phyloP scores from a whole-genome alignment of 2,888 invertebrate genomes.

The Galerucella calmariensis region DNA sequence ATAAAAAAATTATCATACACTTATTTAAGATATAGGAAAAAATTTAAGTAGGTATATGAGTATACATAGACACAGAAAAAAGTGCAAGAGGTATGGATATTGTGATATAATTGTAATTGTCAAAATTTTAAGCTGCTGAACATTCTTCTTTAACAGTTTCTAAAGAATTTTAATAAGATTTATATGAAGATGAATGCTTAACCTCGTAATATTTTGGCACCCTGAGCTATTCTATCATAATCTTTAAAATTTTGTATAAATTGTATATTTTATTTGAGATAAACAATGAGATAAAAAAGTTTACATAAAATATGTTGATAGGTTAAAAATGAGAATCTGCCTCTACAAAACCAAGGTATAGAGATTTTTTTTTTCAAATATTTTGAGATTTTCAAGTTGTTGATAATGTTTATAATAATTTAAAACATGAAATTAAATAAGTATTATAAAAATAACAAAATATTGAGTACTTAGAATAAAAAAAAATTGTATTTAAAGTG shows the following conservation, averaged over 20 bases:
- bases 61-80: background rate
- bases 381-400: background rate
- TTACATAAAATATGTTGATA: background rate
- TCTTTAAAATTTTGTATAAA: too few species aligned
- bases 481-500: too few species aligned
- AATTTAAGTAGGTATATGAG: background rate
- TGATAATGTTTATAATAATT: background rate
- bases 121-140: background rate
- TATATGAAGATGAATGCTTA: too few species aligned
- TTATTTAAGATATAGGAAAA: background rate
- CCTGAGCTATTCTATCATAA: too few species aligned
- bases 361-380: background rate
- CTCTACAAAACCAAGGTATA: background rate
- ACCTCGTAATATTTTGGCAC: too few species aligned
- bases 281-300: background rate
- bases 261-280: background rate
- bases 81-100: background rate
- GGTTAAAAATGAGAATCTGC: background rate
- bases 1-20: background rate
- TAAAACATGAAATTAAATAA: too few species aligned
- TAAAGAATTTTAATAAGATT: too few species aligned
- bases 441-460: too few species aligned
- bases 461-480: too few species aligned
- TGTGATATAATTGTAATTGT: background rate
- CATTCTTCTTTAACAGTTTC: too few species aligned